Percentiles rank a stretch among this genome's conserved stretches.
Conservation (phyloP, 2,797 vertebrate species). For the Dendrocincla tyrannina region DNA sequence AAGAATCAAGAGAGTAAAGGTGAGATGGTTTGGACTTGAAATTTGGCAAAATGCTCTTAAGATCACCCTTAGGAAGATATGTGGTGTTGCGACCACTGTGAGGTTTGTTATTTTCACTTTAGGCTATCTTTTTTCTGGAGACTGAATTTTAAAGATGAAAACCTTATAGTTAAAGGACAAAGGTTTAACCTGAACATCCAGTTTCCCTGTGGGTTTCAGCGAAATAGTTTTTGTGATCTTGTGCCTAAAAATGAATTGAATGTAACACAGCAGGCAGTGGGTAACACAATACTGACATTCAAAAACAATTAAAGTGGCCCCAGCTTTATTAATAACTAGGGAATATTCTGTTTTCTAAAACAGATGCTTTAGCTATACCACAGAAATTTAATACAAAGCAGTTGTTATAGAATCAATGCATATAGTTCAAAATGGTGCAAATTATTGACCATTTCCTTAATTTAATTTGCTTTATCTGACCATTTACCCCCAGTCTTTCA, state of each 20-base stretch:
- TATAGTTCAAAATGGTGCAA: background rate
- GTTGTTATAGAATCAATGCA: background rate
- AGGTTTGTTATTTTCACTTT: constrained; percentile 28
- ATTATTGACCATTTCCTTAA: background rate
- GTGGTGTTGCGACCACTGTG: background rate
- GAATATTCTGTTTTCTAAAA: constrained; percentile 56
- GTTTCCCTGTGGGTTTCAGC: constrained; percentile 41
- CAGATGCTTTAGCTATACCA: constrained; percentile 47
- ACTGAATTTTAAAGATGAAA: constrained; percentile 43
- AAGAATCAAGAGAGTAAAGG: background rate
- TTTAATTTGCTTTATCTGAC: constrained; percentile 4
- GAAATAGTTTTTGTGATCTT: constrained; percentile 48
- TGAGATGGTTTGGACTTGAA: background rate
- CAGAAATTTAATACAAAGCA: constrained; percentile 28
- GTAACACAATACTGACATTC: constrained; percentile 43
- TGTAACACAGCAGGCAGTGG: constrained; percentile 47
- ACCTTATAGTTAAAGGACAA: constrained; percentile 32
- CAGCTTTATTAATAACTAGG: constrained; percentile 56
- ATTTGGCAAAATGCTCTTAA: background rate
- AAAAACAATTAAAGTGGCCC: constrained; percentile 55
- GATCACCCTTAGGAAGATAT: background rate
- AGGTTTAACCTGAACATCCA: constrained; percentile 41
- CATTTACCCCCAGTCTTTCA: background rate
- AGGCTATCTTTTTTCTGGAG: background rate
- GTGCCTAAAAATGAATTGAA: constrained; percentile 51